Evolutionary conservation across 1,140 invertebrate species (phyloP).

Genomic region (Colletes latitarsis): DNA sequence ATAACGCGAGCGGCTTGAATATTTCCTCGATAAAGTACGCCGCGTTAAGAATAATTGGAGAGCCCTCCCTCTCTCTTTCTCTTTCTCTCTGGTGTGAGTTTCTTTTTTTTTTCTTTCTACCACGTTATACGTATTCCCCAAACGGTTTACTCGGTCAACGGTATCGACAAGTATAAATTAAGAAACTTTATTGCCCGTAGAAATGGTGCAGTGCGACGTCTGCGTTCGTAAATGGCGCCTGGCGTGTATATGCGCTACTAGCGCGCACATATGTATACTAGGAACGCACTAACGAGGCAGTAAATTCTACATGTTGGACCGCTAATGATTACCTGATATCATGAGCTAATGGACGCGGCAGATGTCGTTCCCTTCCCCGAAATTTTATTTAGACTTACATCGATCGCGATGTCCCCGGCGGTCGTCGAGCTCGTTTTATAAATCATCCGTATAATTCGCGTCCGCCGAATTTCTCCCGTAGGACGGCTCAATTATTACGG

Average conservation of each 20-base stretch:
- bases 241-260: neutral
- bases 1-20: neutral
- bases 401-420: neutral
- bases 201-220: constrained; percentile 53
- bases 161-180: constrained; percentile 53
- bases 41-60: constrained; percentile 35
- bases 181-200: constrained; percentile 47
- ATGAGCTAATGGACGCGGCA: constrained; percentile 47
- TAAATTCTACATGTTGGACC: constrained; percentile 49
- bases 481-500: neutral
- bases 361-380: constrained; percentile 23
- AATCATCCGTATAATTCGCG: constrained; percentile 7
- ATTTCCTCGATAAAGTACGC: constrained; percentile 16
- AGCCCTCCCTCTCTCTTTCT: neutral
- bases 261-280: neutral
- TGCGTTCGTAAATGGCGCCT: constrained; percentile 33
- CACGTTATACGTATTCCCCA: neutral
- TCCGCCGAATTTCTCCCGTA: neutral
- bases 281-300: constrained; percentile 45
- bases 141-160: constrained; percentile 26
- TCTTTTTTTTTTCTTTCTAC: neutral
- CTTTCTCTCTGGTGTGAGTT: no score
- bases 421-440: neutral
- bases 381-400: constrained; percentile 34
- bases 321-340: constrained; percentile 55